Evolutionary conservation across 2,888 invertebrate species (phyloP).

Genomic region (Drosophila eohydei): DNA sequence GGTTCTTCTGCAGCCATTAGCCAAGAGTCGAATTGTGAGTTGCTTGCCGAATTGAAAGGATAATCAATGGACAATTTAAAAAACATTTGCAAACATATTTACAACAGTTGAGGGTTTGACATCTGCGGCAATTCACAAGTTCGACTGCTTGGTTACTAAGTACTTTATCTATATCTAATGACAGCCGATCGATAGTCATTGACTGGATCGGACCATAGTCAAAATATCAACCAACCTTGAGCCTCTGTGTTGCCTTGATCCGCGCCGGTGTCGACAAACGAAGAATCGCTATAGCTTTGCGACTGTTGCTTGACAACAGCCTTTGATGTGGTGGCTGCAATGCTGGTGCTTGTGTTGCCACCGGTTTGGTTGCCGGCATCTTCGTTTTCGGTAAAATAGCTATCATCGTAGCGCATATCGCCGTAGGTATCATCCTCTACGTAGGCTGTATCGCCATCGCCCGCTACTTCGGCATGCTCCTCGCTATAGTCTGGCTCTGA

Average conservation of each 20-base stretch:
- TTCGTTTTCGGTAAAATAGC: constrained; percentile 85
- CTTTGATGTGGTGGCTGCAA: constrained; percentile 82
- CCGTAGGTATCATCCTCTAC: constrained; percentile 89
- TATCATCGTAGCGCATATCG: constrained; percentile 87
- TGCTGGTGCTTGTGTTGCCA: constrained; percentile 66
- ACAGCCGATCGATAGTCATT: constrained; percentile 30
- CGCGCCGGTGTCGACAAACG: constrained; percentile 84
- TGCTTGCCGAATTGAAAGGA: constrained; percentile 1
- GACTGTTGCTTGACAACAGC: constrained; percentile 82
- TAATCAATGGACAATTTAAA: not conserved
- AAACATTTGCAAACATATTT: not conserved
- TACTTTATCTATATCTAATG: constrained; percentile 23
- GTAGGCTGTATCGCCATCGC: constrained; percentile 88
- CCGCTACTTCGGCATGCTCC: constrained; percentile 88
- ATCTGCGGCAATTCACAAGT: constrained; percentile 46
- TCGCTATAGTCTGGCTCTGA: constrained; percentile 89
- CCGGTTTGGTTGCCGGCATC: constrained; percentile 76
- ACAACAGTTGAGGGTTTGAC: not conserved
- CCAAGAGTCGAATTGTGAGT: constrained; percentile 37
- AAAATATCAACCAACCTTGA: constrained; percentile 84
- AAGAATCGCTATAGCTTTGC: constrained; percentile 82
- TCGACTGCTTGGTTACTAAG: constrained; percentile 15
- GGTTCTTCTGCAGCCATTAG: constrained; percentile 36
- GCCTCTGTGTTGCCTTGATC: constrained; percentile 85
- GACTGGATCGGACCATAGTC: constrained; percentile 25